These are phyloP conservation scores for Pissodes strobi DNA, from an alignment of 1,140 invertebrate genomes.

Conservation along the genomic window DNA sequence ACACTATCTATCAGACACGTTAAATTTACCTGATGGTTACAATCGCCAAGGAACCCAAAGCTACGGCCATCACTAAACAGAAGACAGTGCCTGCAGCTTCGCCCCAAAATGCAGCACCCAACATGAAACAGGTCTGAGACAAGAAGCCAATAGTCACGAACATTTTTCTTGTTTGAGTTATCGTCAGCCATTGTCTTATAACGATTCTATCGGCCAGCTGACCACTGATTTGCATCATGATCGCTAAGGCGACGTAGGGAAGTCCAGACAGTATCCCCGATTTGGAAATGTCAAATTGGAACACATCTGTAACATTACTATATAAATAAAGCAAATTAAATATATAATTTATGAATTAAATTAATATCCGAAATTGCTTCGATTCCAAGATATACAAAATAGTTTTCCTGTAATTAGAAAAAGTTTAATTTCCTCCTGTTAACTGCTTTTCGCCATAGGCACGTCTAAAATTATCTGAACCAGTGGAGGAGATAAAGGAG, in stretches of 20 bases:
- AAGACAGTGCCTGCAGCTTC: slow-evolving; percentile 70
- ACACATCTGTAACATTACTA: slow-evolving; percentile 64
- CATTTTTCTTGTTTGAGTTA: slow-evolving; percentile 73
- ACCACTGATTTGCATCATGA: slow-evolving; percentile 77
- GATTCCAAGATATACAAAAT: neutral
- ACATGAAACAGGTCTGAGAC: slow-evolving; percentile 84
- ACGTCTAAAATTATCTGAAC: too few species aligned
- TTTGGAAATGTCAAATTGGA: slow-evolving; percentile 72
- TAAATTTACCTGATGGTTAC: slow-evolving; percentile 84
- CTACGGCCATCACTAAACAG: slow-evolving; percentile 84
- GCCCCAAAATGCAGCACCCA: slow-evolving; percentile 71
- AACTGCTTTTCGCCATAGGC: neutral
- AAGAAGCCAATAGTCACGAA: slow-evolving; percentile 81
- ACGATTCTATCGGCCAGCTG: slow-evolving; percentile 79
- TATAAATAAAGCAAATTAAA: too few species aligned
- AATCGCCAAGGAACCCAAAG: slow-evolving; percentile 87
- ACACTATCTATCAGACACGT: neutral
- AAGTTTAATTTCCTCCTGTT: neutral
- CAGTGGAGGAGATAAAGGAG: too few species aligned
- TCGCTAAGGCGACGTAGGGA: slow-evolving; percentile 84
- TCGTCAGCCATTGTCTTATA: slow-evolving; percentile 65
- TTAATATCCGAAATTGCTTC: too few species aligned
- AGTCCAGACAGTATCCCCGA: slow-evolving; percentile 81
- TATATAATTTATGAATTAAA: too few species aligned
- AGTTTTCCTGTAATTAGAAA: neutral